A percentile compares a stretch with the other conserved stretches of the same genome.
Evolutionary conservation across 2,888 invertebrate genomes (phyloP).

Genomic region (Zhuqinia jingwanae): DNA sequence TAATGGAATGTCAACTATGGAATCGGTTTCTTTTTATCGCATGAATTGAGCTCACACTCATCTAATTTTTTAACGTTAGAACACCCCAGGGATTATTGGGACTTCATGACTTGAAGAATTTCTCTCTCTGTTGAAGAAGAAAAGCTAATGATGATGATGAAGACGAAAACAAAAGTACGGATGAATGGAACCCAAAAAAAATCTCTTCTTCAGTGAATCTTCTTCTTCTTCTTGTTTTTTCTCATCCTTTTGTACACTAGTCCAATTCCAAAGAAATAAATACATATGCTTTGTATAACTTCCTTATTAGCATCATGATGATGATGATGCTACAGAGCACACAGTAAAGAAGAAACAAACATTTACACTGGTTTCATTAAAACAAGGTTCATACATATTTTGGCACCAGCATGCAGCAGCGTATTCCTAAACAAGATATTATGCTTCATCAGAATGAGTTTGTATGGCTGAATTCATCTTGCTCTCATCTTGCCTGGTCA

Average conservation of each 20-base stretch:
- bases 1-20: no score
- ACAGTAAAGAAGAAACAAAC: no score
- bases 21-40: constrained; percentile 48
- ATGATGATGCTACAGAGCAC: no score
- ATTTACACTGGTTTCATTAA: no score
- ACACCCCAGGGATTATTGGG: constrained; percentile 38
- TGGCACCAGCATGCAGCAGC: neutral
- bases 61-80: constrained; percentile 39
- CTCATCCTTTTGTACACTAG: no score
- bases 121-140: no score
- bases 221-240: constrained; percentile 26
- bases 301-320: no score
- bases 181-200: constrained; percentile 32
- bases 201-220: neutral
- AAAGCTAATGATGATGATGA: constrained; percentile 44
- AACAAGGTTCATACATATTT: no score
- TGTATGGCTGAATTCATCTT: constrained; percentile 33
- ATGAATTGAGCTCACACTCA: constrained; percentile 51
- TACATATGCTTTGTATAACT: no score
- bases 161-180: constrained; percentile 38
- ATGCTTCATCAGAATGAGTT: constrained; percentile 45
- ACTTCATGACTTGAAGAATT: constrained; percentile 9
- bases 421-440: neutral
- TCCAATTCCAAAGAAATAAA: no score
- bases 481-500: no score